Conservation (phyloP, 2,888 invertebrate species). For the Apodemia zela region DNA sequence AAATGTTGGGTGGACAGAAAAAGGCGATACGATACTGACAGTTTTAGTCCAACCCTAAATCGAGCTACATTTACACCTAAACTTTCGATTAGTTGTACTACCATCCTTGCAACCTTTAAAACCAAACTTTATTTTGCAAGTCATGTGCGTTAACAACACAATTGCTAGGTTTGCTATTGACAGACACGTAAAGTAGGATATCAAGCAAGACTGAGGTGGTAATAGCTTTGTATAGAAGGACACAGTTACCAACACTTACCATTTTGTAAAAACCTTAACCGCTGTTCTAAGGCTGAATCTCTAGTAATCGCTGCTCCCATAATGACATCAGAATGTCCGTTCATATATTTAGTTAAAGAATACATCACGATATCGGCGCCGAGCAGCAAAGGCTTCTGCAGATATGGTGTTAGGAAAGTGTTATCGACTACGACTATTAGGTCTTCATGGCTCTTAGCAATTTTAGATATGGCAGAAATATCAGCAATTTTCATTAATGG, state of each 20-base stretch:
- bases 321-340: slow-evolving; percentile 97
- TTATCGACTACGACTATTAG: slow-evolving; percentile 93
- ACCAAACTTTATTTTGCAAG: too few relatives aligned
- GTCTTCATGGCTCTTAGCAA: slow-evolving; percentile 75
- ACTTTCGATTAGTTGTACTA: too few relatives aligned
- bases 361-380: slow-evolving; percentile 96
- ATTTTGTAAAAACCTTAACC: slow-evolving; percentile 92
- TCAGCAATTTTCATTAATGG: slow-evolving; percentile 95
- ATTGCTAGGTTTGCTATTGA: too few relatives aligned
- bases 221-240: too few relatives aligned
- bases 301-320: slow-evolving; percentile 95
- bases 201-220: too few relatives aligned
- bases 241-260: slow-evolving; percentile 69
- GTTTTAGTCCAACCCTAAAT: too few relatives aligned
- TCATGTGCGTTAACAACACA: too few relatives aligned
- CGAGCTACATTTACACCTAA: too few relatives aligned
- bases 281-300: slow-evolving; percentile 84
- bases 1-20: too few relatives aligned
- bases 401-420: slow-evolving; percentile 94
- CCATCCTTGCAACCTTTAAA: too few relatives aligned
- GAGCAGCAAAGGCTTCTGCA: slow-evolving; percentile 93
- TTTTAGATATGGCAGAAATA: slow-evolving; percentile 84
- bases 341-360: slow-evolving; percentile 98
- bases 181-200: too few relatives aligned
- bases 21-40: too few relatives aligned